Conservation (phyloP, 2,113 vertebrate species). For the Steatornis caripensis region DNA sequence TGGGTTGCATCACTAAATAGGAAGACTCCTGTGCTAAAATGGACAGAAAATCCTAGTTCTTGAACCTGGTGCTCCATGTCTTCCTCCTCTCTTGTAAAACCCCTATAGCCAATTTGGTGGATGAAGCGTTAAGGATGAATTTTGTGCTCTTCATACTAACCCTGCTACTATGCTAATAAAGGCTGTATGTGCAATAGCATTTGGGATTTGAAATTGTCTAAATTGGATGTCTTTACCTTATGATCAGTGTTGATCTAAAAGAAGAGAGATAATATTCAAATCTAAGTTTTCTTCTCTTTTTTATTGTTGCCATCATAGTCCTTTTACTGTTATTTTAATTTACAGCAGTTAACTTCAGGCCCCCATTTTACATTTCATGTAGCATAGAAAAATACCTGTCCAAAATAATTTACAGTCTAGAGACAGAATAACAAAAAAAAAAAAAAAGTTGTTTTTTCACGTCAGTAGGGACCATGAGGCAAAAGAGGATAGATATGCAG, state of each 20-base stretch:
- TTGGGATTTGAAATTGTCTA: background rate
- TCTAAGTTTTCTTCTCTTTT: background rate
- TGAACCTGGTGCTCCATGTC: background rate
- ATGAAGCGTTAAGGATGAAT: background rate
- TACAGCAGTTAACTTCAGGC: background rate
- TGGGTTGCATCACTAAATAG: fast-evolving
- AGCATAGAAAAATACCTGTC: background rate
- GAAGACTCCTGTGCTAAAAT: background rate
- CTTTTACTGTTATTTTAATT: background rate
- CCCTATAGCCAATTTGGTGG: background rate
- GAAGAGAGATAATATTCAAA: background rate
- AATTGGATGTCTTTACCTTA: background rate
- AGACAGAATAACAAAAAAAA: background rate
- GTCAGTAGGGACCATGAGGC: background rate
- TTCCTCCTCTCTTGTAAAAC: background rate
- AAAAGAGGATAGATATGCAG: background rate
- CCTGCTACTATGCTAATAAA: background rate
- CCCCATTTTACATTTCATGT: background rate
- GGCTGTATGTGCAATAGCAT: background rate
- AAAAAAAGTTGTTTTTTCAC: background rate
- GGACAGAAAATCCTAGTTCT: background rate
- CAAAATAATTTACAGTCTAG: background rate
- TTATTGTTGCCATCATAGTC: background rate
- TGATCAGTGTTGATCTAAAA: background rate
- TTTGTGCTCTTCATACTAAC: background rate